phyloP scores from a whole-genome alignment of 1,140 invertebrate species.

The Diploscapter pachys region DNA sequence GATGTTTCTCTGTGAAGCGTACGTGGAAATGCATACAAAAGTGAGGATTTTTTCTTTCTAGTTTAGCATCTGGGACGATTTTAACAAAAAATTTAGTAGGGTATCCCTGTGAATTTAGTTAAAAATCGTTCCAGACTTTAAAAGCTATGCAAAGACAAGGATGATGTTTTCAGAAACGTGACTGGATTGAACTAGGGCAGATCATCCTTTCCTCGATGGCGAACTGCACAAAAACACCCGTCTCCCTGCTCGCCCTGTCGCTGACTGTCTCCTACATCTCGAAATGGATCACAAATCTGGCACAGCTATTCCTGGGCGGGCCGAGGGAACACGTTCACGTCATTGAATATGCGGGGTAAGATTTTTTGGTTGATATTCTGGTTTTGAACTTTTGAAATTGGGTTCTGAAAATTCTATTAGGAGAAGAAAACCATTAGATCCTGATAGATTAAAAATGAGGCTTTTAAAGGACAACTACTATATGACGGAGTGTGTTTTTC shows the following conservation, averaged over 20 bases:
- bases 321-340: constrained; percentile 60
- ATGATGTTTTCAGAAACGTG: constrained; percentile 27
- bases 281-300: constrained; percentile 61
- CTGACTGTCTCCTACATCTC: constrained; percentile 65
- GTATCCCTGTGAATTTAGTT: no score
- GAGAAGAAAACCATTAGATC: no score
- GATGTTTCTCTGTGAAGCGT: constrained; percentile 36
- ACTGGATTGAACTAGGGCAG: constrained; percentile 26
- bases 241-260: constrained; percentile 64
- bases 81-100: no score
- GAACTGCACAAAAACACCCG: constrained; percentile 59
- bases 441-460: constrained; percentile 62
- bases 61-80: no score
- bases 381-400: background rate
- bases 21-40: constrained; percentile 37
- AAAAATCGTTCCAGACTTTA: no score
- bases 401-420: background rate
- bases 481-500: constrained; percentile 65
- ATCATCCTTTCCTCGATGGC: constrained; percentile 36
- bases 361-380: background rate
- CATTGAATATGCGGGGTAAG: constrained; percentile 60
- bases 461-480: constrained; percentile 65
- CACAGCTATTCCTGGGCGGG: constrained; percentile 62
- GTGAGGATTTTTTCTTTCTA: background rate
- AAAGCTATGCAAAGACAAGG: no score